Evolutionary conservation across 1,140 invertebrate genomes (phyloP).

Genomic region (Drosophila bocqueti): DNA sequence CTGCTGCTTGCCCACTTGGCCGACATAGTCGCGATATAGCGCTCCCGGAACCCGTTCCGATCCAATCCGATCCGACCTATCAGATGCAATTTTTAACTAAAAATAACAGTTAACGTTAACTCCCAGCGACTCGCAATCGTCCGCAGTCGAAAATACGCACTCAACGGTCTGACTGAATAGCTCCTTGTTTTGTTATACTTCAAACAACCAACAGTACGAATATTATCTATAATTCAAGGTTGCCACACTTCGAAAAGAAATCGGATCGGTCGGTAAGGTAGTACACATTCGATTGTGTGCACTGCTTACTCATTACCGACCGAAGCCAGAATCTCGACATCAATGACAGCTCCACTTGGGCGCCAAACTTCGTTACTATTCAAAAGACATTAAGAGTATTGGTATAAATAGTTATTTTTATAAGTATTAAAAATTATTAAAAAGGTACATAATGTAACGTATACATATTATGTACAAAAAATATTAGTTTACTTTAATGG

Average conservation of each 20-base stretch:
- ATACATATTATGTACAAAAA: background rate
- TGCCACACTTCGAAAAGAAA: too few relatives aligned
- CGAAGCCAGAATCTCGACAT: too few relatives aligned
- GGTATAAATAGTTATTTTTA: too few relatives aligned
- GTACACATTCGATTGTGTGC: too few relatives aligned
- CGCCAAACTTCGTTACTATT: too few relatives aligned
- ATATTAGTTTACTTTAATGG: background rate
- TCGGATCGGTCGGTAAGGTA: too few relatives aligned
- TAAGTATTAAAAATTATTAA: too few relatives aligned
- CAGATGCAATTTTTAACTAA: slow-evolving; percentile 77
- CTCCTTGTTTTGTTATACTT: slow-evolving; percentile 81
- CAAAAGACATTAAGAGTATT: too few relatives aligned
- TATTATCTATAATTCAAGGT: slow-evolving; percentile 67
- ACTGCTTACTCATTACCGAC: too few relatives aligned
- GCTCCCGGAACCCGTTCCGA: slow-evolving; percentile 24
- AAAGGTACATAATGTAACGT: background rate
- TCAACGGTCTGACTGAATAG: slow-evolving; percentile 67
- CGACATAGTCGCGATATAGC: slow-evolving; percentile 58
- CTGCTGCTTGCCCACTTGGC: slow-evolving; percentile 29
- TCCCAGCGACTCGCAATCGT: slow-evolving; percentile 60
- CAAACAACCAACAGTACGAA: slow-evolving; percentile 67
- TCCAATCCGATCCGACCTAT: slow-evolving; percentile 48
- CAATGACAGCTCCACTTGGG: too few relatives aligned
- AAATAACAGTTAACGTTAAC: slow-evolving; percentile 74
- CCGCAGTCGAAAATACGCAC: slow-evolving; percentile 72